Conservation (phyloP, 2,113 vertebrate genomes). For the Rhinichthys klamathensis region DNA sequence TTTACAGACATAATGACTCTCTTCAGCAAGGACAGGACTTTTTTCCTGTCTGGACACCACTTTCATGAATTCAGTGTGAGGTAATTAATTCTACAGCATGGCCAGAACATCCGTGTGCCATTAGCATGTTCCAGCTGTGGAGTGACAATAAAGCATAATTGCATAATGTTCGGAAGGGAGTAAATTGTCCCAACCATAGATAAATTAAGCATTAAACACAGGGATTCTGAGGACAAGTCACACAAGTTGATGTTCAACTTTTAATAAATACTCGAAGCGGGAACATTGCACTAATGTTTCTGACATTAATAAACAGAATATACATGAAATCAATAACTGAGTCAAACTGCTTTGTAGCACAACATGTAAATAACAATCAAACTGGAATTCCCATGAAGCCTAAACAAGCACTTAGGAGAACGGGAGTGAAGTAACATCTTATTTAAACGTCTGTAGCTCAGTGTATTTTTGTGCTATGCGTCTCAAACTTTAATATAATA, state of each 20-base stretch:
- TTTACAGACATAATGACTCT: slow-evolving; percentile 9
- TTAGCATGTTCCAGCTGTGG: neutral
- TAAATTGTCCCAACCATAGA: neutral
- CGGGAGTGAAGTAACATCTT: neutral
- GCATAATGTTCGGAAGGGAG: neutral
- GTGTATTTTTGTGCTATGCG: neutral
- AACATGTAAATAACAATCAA: neutral
- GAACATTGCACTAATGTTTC: neutral
- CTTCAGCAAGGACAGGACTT: slow-evolving; percentile 28
- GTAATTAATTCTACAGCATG: neutral
- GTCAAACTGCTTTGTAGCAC: neutral
- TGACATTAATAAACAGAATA: slow-evolving; percentile 1
- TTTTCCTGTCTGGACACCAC: neutral
- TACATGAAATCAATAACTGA: neutral
- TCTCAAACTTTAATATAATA: neutral
- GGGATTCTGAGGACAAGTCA: neutral
- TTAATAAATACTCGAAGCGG: neutral
- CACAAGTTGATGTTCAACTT: neutral
- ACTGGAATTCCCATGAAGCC: neutral
- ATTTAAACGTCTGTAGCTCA: neutral
- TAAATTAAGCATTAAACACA: neutral
- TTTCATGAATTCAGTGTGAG: neutral
- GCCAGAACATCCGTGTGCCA: neutral
- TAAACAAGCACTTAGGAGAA: neutral
- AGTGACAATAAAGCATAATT: neutral